Base-by-base conservation (phyloP, 2,797 vertebrate genomes). In the Vireo griseus region DNA sequence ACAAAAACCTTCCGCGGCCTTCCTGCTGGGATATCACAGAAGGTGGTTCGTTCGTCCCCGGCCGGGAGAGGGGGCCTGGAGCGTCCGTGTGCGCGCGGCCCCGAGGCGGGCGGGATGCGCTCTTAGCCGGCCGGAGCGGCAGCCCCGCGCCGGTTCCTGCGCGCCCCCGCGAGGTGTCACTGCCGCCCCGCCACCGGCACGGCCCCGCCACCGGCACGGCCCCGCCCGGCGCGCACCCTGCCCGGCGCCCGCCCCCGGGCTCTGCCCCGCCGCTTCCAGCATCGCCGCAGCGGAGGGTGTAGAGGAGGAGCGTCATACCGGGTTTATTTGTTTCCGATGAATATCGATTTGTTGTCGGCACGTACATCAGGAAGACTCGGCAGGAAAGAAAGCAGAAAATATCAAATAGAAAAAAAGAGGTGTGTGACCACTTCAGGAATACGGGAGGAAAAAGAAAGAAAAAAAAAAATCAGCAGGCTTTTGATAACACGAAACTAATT, bases 331-430 rank as follows among this genome's bases (percentile, higher is more conserved):
- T 14, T 33, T 33, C 18, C 39, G 5, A 1, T 2, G 45, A 21
- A 3, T 16, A 10, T 5, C 17, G 1, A 13, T 5, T 16, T 0
- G 20, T 3, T 75, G 33, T n/a, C 24, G 1, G 50, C 7, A 1
- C 16, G 0, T 1, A 10, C 21, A 54, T 16, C 72, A 6, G 35
- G 55, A 16, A 47, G 39, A 16, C 3, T 12, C 11, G 1, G 10
- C 8, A 4, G 8, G 11, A 29, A 21, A 28, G 44, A 31, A 11
- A 28, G 44, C 21, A 4, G 3, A 22, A 58, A 65, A 19, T 9
- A 57, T 3, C 10, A 58, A 33, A n/a, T 1, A 14, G 37, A 25
- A 48, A 74, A 35, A 28, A 37, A 17, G 15, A 31, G 31, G 51
- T 19, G 3, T 35, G 33, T 8, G 18, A 26, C 16, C 37, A 16